phyloP scores from a whole-genome alignment of 2,797 vertebrate species.

The Podarcis siculus region DNA sequence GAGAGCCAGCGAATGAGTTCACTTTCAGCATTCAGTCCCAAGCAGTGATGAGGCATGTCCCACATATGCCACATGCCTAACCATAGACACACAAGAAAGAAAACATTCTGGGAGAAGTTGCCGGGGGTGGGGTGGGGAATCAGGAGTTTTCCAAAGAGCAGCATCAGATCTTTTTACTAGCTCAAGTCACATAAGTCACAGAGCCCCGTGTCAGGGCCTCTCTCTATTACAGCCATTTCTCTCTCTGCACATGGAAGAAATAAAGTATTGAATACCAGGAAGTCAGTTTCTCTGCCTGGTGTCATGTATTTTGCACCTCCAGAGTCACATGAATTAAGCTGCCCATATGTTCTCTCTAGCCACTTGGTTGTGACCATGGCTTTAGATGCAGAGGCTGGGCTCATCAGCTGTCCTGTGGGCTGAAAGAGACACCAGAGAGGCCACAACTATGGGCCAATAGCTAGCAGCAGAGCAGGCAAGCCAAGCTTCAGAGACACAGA shows the following conservation, averaged over 20 bases:
- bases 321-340: conserved; percentile 29
- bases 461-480: conserved; percentile 53
- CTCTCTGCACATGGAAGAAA: neutral
- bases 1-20: neutral
- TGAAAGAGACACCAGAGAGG: conserved; percentile 34
- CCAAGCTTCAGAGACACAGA: conserved; percentile 56
- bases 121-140: neutral
- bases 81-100: neutral
- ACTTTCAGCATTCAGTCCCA: neutral
- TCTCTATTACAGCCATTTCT: neutral
- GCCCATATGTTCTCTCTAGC: conserved; percentile 27
- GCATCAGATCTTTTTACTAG: conserved; percentile 23
- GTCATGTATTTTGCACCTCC: neutral
- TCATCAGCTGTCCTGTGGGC: conserved; percentile 16
- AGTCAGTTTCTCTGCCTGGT: neutral
- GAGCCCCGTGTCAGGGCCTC: conserved; percentile 7
- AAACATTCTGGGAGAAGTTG: neutral
- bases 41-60: fast-evolving
- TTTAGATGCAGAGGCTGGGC: conserved; percentile 53
- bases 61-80: neutral
- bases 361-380: neutral
- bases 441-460: conserved; percentile 38
- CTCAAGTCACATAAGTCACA: conserved; percentile 1
- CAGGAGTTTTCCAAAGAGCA: conserved; percentile 2
- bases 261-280: neutral